phyloP scores from a whole-genome alignment of 2,888 invertebrate genomes.

The Alloplasta piceator region DNA sequence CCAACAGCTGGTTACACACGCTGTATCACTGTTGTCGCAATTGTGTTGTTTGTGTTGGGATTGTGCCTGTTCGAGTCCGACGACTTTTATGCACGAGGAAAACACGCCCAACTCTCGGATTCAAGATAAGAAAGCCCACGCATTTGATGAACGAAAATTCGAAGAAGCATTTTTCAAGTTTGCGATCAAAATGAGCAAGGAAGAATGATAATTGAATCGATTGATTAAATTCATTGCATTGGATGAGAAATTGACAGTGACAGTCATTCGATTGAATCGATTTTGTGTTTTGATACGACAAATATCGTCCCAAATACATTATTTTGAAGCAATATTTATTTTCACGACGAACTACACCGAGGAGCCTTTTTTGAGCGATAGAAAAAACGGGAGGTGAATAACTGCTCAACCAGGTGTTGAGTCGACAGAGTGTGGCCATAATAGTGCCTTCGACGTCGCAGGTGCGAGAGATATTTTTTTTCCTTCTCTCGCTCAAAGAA shows the following conservation, averaged over 20 bases:
- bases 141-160: too few relatives aligned
- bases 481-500: background rate
- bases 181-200: too few relatives aligned
- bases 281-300: background rate
- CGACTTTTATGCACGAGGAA: conserved; percentile 53
- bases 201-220: background rate
- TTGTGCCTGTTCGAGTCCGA: conserved; percentile 32
- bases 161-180: too few relatives aligned
- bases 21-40: conserved; percentile 24
- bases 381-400: background rate
- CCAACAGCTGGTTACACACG: conserved; percentile 66
- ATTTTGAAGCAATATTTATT: background rate
- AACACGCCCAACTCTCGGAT: conserved; percentile 62
- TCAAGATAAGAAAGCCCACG: too few relatives aligned
- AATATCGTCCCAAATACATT: background rate
- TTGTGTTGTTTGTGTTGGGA: conserved; percentile 13
- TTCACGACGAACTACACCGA: too few relatives aligned
- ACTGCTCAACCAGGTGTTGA: background rate
- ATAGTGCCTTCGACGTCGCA: background rate
- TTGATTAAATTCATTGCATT: background rate
- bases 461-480: background rate
- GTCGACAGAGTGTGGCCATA: background rate
- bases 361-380: background rate
- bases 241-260: background rate
- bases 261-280: background rate